phyloP scores from a whole-genome alignment of 2,113 vertebrate genomes.

The Fregata magnificens region DNA sequence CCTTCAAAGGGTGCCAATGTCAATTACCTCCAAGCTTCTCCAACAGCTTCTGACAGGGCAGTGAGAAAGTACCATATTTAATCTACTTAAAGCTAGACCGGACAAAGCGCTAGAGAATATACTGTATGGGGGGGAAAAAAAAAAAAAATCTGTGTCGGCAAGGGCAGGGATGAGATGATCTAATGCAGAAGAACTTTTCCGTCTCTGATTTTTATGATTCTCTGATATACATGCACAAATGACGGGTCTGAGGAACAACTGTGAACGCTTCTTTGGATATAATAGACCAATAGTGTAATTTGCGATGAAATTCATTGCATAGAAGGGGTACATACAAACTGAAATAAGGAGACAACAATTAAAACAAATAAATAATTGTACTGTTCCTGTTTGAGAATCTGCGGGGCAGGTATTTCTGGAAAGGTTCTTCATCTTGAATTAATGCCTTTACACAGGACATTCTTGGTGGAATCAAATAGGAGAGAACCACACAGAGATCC shows the following conservation, averaged over 20 bases:
- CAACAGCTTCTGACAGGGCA: conserved; percentile 50
- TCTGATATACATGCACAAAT: not conserved
- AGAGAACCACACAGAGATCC: not conserved
- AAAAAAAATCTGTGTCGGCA: not conserved
- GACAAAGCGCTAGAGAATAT: conserved; percentile 41
- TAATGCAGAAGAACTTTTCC: not conserved
- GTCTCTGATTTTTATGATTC: not conserved
- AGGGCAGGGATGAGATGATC: not conserved
- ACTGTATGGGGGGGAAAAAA: not conserved
- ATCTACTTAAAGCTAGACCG: conserved; percentile 57
- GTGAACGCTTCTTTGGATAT: not conserved
- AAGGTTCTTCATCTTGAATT: not conserved
- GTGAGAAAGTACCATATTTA: conserved; percentile 57
- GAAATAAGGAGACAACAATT: not conserved
- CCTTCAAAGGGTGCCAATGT: conserved; percentile 50
- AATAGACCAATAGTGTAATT: not conserved
- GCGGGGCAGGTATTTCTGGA: not conserved
- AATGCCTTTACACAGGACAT: not conserved
- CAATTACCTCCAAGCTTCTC: conserved; percentile 57
- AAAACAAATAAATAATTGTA: not conserved
- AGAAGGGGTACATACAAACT: not conserved
- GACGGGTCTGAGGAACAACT: not conserved
- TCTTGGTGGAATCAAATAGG: not conserved
- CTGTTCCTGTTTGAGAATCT: not conserved
- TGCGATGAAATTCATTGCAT: not conserved